Conservation (phyloP, 2,797 vertebrate genomes). For the Etheostoma nigrum region DNA sequence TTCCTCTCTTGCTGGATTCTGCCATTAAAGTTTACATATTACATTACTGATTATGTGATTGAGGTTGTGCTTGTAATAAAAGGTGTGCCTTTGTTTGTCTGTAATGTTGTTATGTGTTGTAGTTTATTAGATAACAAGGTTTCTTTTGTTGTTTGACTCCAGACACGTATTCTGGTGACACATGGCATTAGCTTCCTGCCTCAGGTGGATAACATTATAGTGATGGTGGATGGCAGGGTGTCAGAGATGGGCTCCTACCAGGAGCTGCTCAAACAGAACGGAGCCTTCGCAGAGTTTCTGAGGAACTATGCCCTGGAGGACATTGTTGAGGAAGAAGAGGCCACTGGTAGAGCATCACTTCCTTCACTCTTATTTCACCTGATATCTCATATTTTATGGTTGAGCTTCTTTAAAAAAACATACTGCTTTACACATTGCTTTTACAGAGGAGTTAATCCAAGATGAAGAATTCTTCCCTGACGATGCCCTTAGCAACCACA, state of each 20-base stretch:
- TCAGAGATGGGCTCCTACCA: conserved; percentile 95
- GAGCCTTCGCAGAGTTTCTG: conserved; percentile 94
- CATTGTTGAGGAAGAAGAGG: conserved; percentile 85
- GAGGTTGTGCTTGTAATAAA: not conserved
- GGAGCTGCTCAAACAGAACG: conserved; percentile 89
- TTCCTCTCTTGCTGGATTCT: not conserved
- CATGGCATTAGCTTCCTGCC: conserved; percentile 95
- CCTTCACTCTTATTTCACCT: not conserved
- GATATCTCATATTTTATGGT: not conserved
- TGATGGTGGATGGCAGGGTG: conserved; percentile 91
- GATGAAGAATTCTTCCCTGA: conserved; percentile 89
- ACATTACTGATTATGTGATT: not conserved
- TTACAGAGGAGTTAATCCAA: conserved; percentile 79
- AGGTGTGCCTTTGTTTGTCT: not conserved
- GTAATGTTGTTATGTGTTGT: fast-evolving
- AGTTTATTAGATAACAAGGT: not conserved
- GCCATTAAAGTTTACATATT: not conserved
- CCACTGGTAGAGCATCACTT: conserved; percentile 71
- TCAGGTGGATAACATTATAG: conserved; percentile 93
- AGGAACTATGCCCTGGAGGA: conserved; percentile 91
- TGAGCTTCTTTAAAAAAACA: conserved; percentile 4
- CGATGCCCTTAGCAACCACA: conserved; percentile 93
- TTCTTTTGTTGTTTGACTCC: conserved; percentile 26
- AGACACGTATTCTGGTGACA: conserved; percentile 96
- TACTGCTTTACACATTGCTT: not conserved